Percentiles rank a stretch among this genome's conserved stretches.
These are phyloP conservation scores for Lamellibrachia luymesi DNA, from an alignment of 1,140 invertebrate species.

Conservation along the genomic window DNA sequence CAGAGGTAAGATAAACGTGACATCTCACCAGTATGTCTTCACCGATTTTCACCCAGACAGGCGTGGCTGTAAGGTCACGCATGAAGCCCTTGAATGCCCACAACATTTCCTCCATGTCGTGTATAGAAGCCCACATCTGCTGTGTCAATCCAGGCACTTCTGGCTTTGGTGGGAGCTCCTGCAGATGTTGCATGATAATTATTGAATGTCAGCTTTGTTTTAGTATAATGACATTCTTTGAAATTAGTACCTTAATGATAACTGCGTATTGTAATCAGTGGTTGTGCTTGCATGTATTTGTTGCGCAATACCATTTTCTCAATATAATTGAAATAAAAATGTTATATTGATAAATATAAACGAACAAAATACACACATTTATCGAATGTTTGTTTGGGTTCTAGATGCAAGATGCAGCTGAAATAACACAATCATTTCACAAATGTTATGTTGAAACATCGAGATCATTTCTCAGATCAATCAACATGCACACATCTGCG, in stretches of 20 bases:
- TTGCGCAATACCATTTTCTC: not conserved
- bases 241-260: not conserved
- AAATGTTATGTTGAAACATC: not conserved
- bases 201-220: not conserved
- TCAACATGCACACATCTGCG: not conserved
- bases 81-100: slow-evolving; percentile 47
- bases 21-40: slow-evolving; percentile 35
- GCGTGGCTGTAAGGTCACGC: slow-evolving; percentile 47
- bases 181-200: not conserved
- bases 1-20: not conserved
- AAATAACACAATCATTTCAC: not conserved
- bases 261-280: not conserved
- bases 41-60: slow-evolving; percentile 43
- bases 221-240: not conserved
- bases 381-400: not conserved
- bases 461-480: not conserved
- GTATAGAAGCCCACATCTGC: slow-evolving; percentile 44
- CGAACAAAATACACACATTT: not conserved
- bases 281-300: not conserved
- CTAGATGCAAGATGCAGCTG: not conserved
- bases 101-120: slow-evolving; percentile 44
- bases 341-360: not conserved
- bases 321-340: not conserved
- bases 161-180: slow-evolving; percentile 50
- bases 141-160: slow-evolving; percentile 40